phyloP scores from a whole-genome alignment of 2,113 vertebrate species.

The Psilopsiagon aymara region DNA sequence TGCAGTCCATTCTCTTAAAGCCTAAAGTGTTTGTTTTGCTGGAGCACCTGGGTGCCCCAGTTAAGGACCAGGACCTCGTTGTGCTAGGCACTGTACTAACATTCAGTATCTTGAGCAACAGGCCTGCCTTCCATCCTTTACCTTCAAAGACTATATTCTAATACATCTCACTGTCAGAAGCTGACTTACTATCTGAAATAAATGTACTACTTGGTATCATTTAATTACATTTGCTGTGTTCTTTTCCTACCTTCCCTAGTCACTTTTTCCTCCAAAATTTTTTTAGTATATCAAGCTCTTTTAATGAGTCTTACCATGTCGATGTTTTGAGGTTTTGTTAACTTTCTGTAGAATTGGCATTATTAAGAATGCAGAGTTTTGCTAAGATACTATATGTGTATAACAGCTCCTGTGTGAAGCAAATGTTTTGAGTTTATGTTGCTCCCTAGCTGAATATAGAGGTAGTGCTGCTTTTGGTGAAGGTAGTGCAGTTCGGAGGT shows the following conservation, averaged over 20 bases:
- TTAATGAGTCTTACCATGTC: neutral
- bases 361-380: neutral
- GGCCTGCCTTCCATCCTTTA: conserved; percentile 42
- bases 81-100: conserved; percentile 37
- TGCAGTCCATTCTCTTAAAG: conserved; percentile 38
- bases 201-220: conserved; percentile 62
- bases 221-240: conserved; percentile 33
- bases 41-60: conserved; percentile 18
- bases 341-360: neutral
- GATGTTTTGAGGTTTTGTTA: neutral
- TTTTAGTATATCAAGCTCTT: neutral
- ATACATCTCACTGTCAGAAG: conserved; percentile 58
- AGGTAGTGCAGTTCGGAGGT: neutral
- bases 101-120: conserved; percentile 14
- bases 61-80: conserved; percentile 46
- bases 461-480: neutral
- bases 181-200: conserved; percentile 60
- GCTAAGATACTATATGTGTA: neutral
- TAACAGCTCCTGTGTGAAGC: neutral
- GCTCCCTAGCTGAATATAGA: neutral
- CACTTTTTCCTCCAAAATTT: neutral
- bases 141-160: conserved; percentile 61
- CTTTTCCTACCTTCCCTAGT: neutral
- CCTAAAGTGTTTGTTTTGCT: conserved; percentile 31
- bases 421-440: neutral